Evolutionary conservation across 2,113 vertebrate species (phyloP).

Genomic region (Notechis scutatus): DNA sequence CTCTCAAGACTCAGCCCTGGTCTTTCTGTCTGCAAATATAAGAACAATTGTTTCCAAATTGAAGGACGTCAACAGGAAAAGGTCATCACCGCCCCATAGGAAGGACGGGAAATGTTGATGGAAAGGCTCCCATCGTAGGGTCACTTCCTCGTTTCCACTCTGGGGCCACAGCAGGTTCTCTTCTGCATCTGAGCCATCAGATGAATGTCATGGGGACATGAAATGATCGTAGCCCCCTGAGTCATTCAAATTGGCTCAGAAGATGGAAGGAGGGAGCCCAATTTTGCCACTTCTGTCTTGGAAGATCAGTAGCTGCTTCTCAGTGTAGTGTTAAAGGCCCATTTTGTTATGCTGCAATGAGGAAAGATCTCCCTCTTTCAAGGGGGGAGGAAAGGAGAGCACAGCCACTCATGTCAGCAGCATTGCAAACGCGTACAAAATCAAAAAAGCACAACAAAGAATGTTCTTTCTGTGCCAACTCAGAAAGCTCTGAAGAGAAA

Average conservation of each 20-base stretch:
- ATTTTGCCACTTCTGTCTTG: not conserved
- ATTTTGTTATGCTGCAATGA: not conserved
- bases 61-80: not conserved
- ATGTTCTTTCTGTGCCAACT: too few relatives aligned
- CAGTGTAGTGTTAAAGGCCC: not conserved
- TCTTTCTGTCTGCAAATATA: not conserved
- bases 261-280: not conserved
- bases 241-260: not conserved
- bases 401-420: not conserved
- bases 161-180: not conserved
- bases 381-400: not conserved
- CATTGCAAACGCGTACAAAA: not conserved
- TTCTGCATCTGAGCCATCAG: not conserved
- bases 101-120: not conserved
- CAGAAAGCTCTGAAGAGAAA: not conserved
- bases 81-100: too few relatives aligned
- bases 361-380: not conserved
- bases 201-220: not conserved
- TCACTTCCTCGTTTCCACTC: not conserved
- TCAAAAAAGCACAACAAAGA: too few relatives aligned
- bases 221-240: not conserved
- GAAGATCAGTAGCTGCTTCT: not conserved
- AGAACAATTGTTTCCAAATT: not conserved
- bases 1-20: not conserved
- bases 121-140: too few relatives aligned